phyloP scores from a whole-genome alignment of 1,140 invertebrate genomes.

The Subanguina moxae region DNA sequence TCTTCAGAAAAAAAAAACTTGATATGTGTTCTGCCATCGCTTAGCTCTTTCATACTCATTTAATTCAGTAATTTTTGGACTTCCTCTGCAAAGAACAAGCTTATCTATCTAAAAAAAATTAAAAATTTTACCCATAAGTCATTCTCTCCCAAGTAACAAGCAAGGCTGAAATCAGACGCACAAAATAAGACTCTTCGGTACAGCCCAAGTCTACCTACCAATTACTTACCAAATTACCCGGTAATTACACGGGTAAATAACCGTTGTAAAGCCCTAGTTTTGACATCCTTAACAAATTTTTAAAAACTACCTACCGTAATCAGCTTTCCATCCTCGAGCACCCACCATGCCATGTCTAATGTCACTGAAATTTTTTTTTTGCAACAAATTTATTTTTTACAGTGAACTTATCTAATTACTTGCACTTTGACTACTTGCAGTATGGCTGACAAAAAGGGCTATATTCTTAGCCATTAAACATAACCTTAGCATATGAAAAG shows the following conservation, averaged over 20 bases:
- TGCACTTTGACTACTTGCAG: too few species aligned
- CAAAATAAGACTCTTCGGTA: not conserved
- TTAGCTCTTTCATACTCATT: slow-evolving; percentile 60
- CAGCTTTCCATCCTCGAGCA: slow-evolving; percentile 78
- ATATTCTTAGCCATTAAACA: too few species aligned
- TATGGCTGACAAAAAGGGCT: too few species aligned
- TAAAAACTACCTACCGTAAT: slow-evolving; percentile 64
- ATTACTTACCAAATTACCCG: too few species aligned
- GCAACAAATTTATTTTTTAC: not conserved
- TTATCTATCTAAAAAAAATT: not conserved
- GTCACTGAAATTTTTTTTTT: slow-evolving; percentile 64
- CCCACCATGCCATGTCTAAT: slow-evolving; percentile 84
- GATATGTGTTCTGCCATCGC: slow-evolving; percentile 70
- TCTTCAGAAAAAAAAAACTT: not conserved
- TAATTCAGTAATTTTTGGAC: slow-evolving; percentile 39
- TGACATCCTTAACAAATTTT: too few species aligned
- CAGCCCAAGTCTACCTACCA: too few species aligned
- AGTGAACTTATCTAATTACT: too few species aligned
- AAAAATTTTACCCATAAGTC: slow-evolving; percentile 68
- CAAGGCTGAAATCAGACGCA: slow-evolving; percentile 62
- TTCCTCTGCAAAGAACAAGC: slow-evolving; percentile 7
- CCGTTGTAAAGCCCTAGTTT: too few species aligned
- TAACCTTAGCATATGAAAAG: too few species aligned
- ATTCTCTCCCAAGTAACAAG: slow-evolving; percentile 92
- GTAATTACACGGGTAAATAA: too few species aligned